Evolutionary conservation across 2,888 invertebrate genomes (phyloP), one percentile per base, ranked within the genome.

Genomic region (Conchocele bisecta): DNA sequence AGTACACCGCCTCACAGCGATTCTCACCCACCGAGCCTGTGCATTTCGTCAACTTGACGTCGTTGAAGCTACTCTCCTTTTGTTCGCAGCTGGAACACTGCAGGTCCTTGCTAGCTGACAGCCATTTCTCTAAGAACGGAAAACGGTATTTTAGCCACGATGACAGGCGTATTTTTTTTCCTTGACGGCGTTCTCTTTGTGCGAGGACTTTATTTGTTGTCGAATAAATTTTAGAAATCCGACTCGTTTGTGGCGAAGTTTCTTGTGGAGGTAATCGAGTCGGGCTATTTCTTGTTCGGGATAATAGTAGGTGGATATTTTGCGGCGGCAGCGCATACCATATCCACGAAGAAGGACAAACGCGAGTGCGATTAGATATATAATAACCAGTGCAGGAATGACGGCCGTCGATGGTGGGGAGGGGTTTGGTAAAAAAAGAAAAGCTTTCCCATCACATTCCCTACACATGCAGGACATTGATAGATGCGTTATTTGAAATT

Each of bases 381-480:
- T 42, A 9, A 77, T 29, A 0, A 71, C n/a, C 17, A 79, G 57
- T 1, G 72, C 57, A 2, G 67, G 72, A 42, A 79, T 75, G 17
- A 68, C 71, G 1, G 51, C 44, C 5, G 29, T 44, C 6, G 57
- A 51, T n/a, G 82, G 82, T 20, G 42, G n/a, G 5, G 33, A 41
- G 22, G 80, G 73, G 3, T 75, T 65, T 3, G 82, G 82, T n/a
- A 82, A n/a, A n/a, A n/a, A n/a, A n/a, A n/a, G n/a, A n/a, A n/a
- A n/a, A n/a, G n/a, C n/a, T n/a, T n/a, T n/a, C n/a, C n/a, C n/a
- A n/a, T n/a, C n/a, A n/a, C n/a, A n/a, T n/a, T n/a, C n/a, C n/a
- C n/a, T n/a, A n/a, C n/a, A n/a, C n/a, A n/a, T n/a, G n/a, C n/a
- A n/a, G n/a, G n/a, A n/a, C n/a, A n/a, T n/a, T n/a, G n/a, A n/a